phyloP scores from a whole-genome alignment of 1,140 invertebrate species.

The Ceratina calcarata region DNA sequence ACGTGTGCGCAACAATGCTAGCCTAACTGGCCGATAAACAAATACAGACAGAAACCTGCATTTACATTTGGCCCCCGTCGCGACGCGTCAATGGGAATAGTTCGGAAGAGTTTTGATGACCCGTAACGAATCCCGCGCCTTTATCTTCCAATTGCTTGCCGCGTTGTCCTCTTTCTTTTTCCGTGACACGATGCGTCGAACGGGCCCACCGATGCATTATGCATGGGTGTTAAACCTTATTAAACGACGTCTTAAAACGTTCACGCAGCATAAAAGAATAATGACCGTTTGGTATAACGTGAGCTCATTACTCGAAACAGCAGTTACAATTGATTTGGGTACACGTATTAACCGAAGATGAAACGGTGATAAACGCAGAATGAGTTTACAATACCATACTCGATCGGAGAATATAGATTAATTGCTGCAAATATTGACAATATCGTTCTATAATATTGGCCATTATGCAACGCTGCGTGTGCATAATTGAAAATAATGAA shows the following conservation, averaged over 20 bases:
- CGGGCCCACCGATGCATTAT: slow-evolving; percentile 11
- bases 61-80: slow-evolving; percentile 34
- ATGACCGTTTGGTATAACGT: not conserved
- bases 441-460: not conserved
- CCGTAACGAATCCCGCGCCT: slow-evolving; percentile 15
- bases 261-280: not conserved
- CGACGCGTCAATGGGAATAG: slow-evolving; percentile 35
- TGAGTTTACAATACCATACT: not conserved
- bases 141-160: slow-evolving; percentile 23
- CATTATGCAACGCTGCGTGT: too few relatives aligned
- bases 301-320: not conserved
- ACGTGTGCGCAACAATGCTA: slow-evolving; percentile 32
- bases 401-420: not conserved
- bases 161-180: not conserved
- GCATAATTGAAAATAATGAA: not conserved
- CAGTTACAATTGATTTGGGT: not conserved
- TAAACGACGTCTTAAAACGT: not conserved
- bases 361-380: not conserved
- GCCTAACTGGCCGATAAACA: slow-evolving; percentile 41
- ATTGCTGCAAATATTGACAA: slow-evolving; percentile 10
- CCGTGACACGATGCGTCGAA: not conserved
- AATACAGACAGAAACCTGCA: slow-evolving; percentile 43
- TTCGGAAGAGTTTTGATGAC: slow-evolving; percentile 49
- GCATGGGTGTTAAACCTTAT: not conserved
- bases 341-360: not conserved